Base-by-base conservation (phyloP, 2,113 vertebrate genomes). In the Epinephelus lanceolatus region DNA sequence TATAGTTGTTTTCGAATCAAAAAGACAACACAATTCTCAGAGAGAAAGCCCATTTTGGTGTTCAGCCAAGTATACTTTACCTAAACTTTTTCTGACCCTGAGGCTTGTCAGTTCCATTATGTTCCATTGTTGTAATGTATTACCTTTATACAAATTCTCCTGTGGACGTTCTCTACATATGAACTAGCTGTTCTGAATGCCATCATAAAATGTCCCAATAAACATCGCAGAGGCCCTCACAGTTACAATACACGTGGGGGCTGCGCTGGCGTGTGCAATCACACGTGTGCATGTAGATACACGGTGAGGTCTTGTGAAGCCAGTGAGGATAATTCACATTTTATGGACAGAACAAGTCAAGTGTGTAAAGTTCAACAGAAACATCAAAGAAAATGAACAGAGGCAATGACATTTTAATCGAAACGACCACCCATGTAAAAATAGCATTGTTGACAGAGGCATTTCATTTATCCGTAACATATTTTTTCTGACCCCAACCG, bases 311-410 rank as follows among this genome's bases (percentile, higher is more conserved):
- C 79, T 80, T 85, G 78, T 78, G 81, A 85, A 89, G 78, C 70
- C 76, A 77, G 77, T 71, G 84, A 84, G 81, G 71, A 90, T 89
- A 93, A 91, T 94, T 94, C 90, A 90, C 76, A 92, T 93, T 94
- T 93, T 90, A 94, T 94, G 75, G 93, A 95, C 90, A 92, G 88
- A 94, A 86, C 91, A 94, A 95, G 90, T 93, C 88, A 92, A 94
- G 93, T 95, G 94, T 95, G 94, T 85, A 95, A 95, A 95, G 95
- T 96, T 95, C 93, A 95, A 93, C 85, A 93, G 89, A 94, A 95
- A 95, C 92, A 94, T 94, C 88, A 94, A 85, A 86, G 91, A 93
- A 93, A 95, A 94, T 95, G 89, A 94, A 94, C 85, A 91, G 77
- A 86, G 59, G 92, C 90, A 89, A 92, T 95, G 94, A 95, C 94